Percentiles rank a stretch among this genome's conserved stretches.
These are phyloP conservation scores for Tetrao urogallus DNA, from an alignment of 2,113 vertebrate genomes.

Conservation along the genomic window DNA sequence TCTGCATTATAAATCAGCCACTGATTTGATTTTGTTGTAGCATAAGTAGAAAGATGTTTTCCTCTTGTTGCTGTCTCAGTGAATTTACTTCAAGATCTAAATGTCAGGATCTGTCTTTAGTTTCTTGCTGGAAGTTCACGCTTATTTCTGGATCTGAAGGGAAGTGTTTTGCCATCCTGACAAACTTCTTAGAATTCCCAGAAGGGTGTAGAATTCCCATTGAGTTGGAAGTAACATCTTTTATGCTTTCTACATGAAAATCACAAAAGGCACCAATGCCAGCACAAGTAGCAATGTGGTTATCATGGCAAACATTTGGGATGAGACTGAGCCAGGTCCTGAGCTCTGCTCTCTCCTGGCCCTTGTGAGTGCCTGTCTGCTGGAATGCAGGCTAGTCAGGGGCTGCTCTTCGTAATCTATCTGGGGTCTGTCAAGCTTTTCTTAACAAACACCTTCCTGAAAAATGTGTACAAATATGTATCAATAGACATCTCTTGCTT, in stretches of 20 bases:
- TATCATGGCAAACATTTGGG: neutral
- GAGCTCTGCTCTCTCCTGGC: neutral
- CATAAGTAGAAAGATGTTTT: constrained; percentile 21
- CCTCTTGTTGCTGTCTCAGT: constrained; percentile 2
- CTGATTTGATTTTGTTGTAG: neutral
- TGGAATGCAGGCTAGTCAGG: neutral
- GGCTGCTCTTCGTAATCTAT: neutral
- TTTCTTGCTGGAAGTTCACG: constrained; percentile 27
- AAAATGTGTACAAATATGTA: accelerated
- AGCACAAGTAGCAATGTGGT: neutral
- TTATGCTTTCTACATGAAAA: neutral
- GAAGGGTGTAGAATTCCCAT: neutral
- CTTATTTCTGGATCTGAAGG: constrained; percentile 58
- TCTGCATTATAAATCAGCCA: constrained; percentile 5
- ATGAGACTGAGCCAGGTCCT: neutral
- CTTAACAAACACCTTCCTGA: neutral
- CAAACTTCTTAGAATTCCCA: constrained; percentile 3
- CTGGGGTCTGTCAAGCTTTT: neutral
- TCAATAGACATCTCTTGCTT: neutral
- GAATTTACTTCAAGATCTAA: constrained; percentile 17
- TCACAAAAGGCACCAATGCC: accelerated
- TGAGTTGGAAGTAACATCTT: neutral
- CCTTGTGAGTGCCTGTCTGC: neutral
- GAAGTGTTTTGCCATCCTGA: constrained; percentile 49
- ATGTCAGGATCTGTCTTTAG: constrained; percentile 59